Percentiles rank a stretch among this genome's conserved stretches.
Evolutionary conservation across 2,888 invertebrate genomes (phyloP).

Genomic region (Thereva unica): DNA sequence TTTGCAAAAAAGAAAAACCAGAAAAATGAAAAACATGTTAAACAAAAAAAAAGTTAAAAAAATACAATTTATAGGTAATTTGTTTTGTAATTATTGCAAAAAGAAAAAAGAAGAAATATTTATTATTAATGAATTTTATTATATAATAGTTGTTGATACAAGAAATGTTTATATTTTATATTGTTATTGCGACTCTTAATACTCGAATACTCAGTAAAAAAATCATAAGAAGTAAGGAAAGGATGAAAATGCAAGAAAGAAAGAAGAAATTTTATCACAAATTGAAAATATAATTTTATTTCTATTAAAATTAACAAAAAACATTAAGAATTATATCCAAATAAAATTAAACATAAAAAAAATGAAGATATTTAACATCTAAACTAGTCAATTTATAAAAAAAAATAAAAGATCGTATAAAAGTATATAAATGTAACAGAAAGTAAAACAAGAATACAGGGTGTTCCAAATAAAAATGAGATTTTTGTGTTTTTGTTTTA

Average conservation of each 20-base stretch:
- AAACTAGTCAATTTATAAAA: constrained; percentile 31
- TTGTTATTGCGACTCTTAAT: constrained; percentile 23
- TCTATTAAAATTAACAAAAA: constrained; percentile 8
- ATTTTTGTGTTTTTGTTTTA: not conserved
- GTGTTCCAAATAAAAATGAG: constrained; percentile 15
- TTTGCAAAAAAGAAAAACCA: no score
- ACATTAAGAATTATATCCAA: no score
- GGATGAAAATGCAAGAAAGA: no score
- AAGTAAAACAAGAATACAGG: constrained; percentile 25
- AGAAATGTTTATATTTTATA: constrained; percentile 17
- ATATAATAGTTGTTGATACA: constrained; percentile 11
- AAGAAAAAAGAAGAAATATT: constrained; percentile 4
- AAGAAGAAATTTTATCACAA: constrained; percentile 15
- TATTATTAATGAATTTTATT: constrained; percentile 20
- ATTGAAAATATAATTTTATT: constrained; percentile 12
- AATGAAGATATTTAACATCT: constrained; percentile 12
- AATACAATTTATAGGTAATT: no score
- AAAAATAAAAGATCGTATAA: constrained; percentile 11
- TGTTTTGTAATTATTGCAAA: no score
- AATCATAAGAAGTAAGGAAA: constrained; percentile 4
- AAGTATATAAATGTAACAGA: constrained; percentile 15
- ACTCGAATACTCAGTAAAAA: constrained; percentile 24
- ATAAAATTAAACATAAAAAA: no score
- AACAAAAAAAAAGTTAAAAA: no score
- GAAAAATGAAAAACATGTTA: no score